phyloP scores from a whole-genome alignment of 2,113 vertebrate genomes.

The Abramis brama region DNA sequence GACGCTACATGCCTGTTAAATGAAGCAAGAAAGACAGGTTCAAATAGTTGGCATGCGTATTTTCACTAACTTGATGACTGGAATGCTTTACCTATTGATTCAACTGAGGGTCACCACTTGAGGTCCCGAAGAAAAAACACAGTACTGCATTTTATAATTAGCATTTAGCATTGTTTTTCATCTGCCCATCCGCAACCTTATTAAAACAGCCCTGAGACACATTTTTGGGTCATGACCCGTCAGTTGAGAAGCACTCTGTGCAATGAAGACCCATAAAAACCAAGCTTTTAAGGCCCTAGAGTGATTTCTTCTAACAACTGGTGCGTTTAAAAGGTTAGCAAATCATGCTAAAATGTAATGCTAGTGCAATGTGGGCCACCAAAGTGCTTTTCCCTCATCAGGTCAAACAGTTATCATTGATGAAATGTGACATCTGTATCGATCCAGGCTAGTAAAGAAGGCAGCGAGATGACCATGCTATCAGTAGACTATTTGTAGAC shows the following conservation, averaged over 20 bases:
- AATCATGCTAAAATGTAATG: neutral
- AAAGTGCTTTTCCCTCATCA: neutral
- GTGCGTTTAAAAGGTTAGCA: neutral
- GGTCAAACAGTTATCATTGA: neutral
- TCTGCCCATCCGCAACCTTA: neutral
- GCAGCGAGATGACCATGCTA: neutral
- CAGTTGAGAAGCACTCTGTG: slow-evolving; percentile 21
- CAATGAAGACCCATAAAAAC: neutral
- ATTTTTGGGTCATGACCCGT: neutral
- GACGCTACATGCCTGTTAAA: slow-evolving; percentile 13
- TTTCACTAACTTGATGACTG: slow-evolving; percentile 4
- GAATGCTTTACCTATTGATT: neutral
- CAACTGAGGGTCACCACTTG: neutral
- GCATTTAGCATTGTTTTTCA: neutral
- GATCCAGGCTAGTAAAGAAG: neutral
- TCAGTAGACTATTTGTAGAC: neutral
- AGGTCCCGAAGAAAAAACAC: no score
- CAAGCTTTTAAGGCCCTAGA: slow-evolving; percentile 5
- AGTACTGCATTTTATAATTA: slow-evolving; percentile 1
- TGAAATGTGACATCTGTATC: neutral
- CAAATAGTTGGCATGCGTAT: neutral
- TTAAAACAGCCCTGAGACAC: slow-evolving; percentile 8
- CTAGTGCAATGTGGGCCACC: neutral
- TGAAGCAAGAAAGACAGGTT: neutral
- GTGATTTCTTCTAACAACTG: neutral